Conservation (phyloP, 2,888 invertebrate genomes). For the Cryptosula pallasiana region DNA sequence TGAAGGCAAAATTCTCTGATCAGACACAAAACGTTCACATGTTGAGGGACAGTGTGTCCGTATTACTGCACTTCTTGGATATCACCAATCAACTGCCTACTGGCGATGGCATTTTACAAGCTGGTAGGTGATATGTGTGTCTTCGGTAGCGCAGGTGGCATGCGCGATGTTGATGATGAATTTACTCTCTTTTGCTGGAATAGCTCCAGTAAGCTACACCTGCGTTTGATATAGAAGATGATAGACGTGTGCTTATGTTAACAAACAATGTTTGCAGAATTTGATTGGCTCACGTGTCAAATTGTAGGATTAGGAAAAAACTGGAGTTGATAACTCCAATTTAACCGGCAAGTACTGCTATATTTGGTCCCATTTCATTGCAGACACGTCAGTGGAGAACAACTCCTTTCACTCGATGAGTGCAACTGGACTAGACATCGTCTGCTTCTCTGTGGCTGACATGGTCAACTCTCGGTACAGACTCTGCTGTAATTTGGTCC, state of each 20-base stretch:
- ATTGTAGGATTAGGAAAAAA: too few species aligned
- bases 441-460: slow-evolving; percentile 5
- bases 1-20: background rate
- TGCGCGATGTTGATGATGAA: too few species aligned
- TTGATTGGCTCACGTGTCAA: too few species aligned
- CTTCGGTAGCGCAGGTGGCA: too few species aligned
- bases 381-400: background rate
- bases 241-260: too few species aligned
- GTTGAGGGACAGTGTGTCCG: background rate
- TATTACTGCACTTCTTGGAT: background rate
- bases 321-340: too few species aligned
- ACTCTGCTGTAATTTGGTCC: slow-evolving; percentile 6
- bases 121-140: too few species aligned
- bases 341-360: background rate
- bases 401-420: background rate
- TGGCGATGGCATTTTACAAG: too few species aligned
- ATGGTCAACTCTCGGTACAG: background rate
- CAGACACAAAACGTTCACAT: background rate
- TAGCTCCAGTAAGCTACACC: too few species aligned
- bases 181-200: too few species aligned
- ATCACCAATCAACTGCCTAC: background rate
- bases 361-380: background rate
- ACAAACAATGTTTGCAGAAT: too few species aligned
- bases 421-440: background rate
- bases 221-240: too few species aligned